Evolutionary conservation across 2,113 vertebrate species (phyloP), one percentile per base, ranked within the genome.

Genomic region (Istiophorus platypterus): DNA sequence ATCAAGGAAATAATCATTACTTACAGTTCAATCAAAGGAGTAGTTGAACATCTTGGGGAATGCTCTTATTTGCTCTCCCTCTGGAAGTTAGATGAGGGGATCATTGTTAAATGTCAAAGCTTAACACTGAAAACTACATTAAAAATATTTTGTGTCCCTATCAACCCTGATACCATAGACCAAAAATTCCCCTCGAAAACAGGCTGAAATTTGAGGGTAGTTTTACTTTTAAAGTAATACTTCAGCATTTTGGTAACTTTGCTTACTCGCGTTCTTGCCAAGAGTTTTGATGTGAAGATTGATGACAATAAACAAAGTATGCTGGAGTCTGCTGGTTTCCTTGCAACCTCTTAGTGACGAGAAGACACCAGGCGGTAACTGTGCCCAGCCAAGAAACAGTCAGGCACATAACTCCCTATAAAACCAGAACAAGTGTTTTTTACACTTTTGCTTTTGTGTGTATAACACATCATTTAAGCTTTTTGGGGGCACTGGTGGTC

Each of bases 41-140:
- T 56, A 56, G n/a, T 56, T 56, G n/a, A 56, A 3, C 2, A 51
- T 22, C n/a, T n/a, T 22, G 49, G 20, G 20, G 2, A 51, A n/a
- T 51, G 49, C 20, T 10, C 8, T 51, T n/a, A 22, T n/a, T 22
- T 51, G 20, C 17, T 49, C 22, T 22, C 18, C 22, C 17, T 4
- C 47, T 22, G 7, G 7, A 22, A 22, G 47, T 49, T 22, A 49
- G 52, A 75, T 27, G 51, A 67, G 49, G 42, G 42, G 42, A 85
- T 71, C 52, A 41, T 42, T 72, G 42, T 71, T 68, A 64, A 75
- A 70, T 26, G 79, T 47, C 57, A 51, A 15, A 54, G 59, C n/a
- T 59, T 61, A 65, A 65, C 12, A 58, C 24, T 58, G 41, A 49
- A 49, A 74, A 54, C 51, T 64, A 51, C 51, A 84, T 75, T 57